These are phyloP conservation scores for Bursaphelenchus okinawaensis DNA, from an alignment of 2,888 invertebrate species.

Conservation along the genomic window DNA sequence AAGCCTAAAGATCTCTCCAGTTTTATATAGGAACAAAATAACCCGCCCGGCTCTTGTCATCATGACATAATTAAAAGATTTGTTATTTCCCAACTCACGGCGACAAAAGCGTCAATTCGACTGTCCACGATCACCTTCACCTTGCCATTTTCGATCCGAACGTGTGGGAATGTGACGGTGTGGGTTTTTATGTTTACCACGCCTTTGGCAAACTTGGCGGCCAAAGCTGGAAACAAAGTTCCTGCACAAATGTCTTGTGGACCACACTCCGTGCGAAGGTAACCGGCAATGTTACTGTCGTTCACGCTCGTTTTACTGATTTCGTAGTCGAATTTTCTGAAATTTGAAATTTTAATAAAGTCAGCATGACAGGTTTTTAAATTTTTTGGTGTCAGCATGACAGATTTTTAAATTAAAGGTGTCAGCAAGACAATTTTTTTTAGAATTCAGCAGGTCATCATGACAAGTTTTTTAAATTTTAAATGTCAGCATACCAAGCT, in stretches of 20 bases:
- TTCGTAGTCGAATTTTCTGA: constrained; percentile 55
- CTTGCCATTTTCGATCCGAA: constrained; percentile 47
- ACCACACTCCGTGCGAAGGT: constrained; percentile 53
- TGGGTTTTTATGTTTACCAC: constrained; percentile 53
- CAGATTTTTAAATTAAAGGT: background rate
- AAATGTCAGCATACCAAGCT: too few relatives aligned
- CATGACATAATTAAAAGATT: too few relatives aligned
- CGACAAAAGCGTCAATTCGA: constrained; percentile 55
- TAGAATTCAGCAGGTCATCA: too few relatives aligned
- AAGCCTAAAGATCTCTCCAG: too few relatives aligned
- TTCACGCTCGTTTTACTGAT: constrained; percentile 49
- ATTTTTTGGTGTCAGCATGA: background rate
- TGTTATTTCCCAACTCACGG: constrained; percentile 29
- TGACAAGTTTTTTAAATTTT: too few relatives aligned
- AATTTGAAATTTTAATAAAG: constrained; percentile 4
- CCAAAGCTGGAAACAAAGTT: constrained; percentile 52
- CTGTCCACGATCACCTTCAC: constrained; percentile 48
- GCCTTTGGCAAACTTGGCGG: constrained; percentile 48
- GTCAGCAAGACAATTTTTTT: too few relatives aligned
- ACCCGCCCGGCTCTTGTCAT: too few relatives aligned
- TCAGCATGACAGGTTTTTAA: background rate
- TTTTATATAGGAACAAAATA: too few relatives aligned
- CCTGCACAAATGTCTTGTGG: constrained; percentile 55
- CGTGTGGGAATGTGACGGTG: constrained; percentile 49
- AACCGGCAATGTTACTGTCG: constrained; percentile 50